Conservation (phyloP, 2,888 invertebrate genomes). For the Lithosia quadra region DNA sequence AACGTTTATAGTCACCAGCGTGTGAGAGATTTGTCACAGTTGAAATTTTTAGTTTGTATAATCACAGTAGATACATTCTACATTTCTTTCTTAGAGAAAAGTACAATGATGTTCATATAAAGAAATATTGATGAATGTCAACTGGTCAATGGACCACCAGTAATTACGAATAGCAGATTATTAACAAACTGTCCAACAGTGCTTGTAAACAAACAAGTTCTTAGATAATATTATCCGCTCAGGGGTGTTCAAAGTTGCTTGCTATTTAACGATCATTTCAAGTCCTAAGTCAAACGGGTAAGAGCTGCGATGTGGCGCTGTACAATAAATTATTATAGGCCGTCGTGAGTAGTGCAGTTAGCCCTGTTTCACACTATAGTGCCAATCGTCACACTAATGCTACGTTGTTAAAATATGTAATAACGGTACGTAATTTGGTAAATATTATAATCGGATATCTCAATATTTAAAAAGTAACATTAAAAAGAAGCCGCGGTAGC, state of each 20-base stretch:
- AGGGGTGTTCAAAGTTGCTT: slow-evolving; percentile 42
- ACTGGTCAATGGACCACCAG: not conserved
- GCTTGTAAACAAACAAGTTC: slow-evolving; percentile 23
- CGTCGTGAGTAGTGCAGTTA: not conserved
- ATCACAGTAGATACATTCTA: too few relatives aligned
- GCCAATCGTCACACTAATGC: not conserved
- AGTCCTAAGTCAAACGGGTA: slow-evolving; percentile 19
- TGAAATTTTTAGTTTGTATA: not conserved
- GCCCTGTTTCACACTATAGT: slow-evolving; percentile 5
- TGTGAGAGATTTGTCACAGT: not conserved
- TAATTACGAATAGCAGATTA: not conserved
- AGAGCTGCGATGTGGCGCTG: slow-evolving; percentile 18
- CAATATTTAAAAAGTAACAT: not conserved
- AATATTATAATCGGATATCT: not conserved
- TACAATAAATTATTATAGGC: slow-evolving; percentile 12
- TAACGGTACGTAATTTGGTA: not conserved
- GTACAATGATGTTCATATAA: not conserved
- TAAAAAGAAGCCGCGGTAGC: too few relatives aligned
- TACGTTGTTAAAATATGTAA: not conserved
- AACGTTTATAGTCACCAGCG: not conserved
- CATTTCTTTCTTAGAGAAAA: too few relatives aligned
- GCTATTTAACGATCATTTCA: slow-evolving; percentile 21
- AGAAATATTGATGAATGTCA: not conserved
- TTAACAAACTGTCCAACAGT: not conserved
- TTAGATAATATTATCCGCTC: slow-evolving; percentile 32